Percentiles rank a stretch among this genome's conserved stretches.
These are phyloP conservation scores for Ypsolopha scabrella DNA, from an alignment of 2,888 invertebrate species.

Conservation along the genomic window DNA sequence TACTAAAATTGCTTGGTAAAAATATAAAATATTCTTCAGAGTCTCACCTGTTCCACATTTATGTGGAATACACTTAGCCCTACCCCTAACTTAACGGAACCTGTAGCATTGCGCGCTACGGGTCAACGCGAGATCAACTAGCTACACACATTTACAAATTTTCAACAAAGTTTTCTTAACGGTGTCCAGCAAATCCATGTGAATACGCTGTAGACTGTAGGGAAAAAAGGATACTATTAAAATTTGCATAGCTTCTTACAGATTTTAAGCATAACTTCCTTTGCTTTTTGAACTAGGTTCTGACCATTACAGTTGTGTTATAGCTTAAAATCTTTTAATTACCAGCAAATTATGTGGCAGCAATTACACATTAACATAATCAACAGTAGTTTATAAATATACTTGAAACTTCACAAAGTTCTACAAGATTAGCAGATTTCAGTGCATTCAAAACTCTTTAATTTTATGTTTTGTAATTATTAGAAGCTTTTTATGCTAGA, in stretches of 20 bases:
- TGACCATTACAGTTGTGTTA: constrained; percentile 1
- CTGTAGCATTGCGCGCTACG: constrained; percentile 71
- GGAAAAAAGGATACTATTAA: constrained; percentile 67
- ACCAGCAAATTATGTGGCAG: constrained; percentile 29
- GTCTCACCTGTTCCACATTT: constrained; percentile 66
- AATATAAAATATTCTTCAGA: constrained; percentile 58
- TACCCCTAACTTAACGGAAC: constrained; percentile 67
- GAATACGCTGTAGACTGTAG: constrained; percentile 69
- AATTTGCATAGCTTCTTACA: constrained; percentile 51
- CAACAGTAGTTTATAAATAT: too few relatives aligned
- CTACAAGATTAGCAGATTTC: too few relatives aligned
- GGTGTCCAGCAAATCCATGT: constrained; percentile 61
- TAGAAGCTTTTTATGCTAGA: background rate
- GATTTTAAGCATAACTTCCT: constrained; percentile 49
- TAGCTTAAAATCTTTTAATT: constrained; percentile 56
- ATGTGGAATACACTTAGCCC: constrained; percentile 56
- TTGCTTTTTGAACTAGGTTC: constrained; percentile 3
- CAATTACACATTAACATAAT: background rate
- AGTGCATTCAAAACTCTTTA: too few relatives aligned
- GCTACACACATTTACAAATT: constrained; percentile 63
- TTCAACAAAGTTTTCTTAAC: constrained; percentile 52
- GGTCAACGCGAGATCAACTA: constrained; percentile 66
- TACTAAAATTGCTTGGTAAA: constrained; percentile 54
- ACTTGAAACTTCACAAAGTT: too few relatives aligned
- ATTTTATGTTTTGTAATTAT: background rate